Percentiles rank a stretch among this genome's conserved stretches.
Evolutionary conservation across 2,888 invertebrate species (phyloP).

Genomic region (Bedellia somnulentella): DNA sequence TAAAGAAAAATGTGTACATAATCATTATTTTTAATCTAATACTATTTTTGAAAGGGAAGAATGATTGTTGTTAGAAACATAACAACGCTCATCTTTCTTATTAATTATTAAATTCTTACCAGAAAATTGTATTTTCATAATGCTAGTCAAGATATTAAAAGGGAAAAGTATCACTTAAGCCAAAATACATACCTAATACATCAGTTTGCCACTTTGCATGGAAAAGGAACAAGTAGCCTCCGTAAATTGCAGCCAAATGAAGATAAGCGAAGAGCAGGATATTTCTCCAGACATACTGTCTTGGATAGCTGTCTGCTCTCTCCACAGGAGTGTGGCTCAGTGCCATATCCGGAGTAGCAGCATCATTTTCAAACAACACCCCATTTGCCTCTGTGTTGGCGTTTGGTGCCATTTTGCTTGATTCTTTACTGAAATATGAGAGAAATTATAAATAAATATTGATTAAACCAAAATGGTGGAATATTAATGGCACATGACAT

Average conservation of each 20-base stretch:
- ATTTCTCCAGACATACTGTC: slow-evolving; percentile 79
- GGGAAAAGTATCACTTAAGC: too few species aligned
- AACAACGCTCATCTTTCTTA: too few species aligned
- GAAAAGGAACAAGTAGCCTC: slow-evolving; percentile 70
- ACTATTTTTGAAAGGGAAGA: too few species aligned
- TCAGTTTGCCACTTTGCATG: slow-evolving; percentile 75
- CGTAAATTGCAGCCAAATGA: slow-evolving; percentile 75
- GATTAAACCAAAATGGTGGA: too few species aligned
- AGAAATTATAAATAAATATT: slow-evolving; percentile 2
- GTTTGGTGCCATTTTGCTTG: slow-evolving; percentile 42
- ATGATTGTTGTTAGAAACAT: too few species aligned
- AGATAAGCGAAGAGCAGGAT: slow-evolving; percentile 76
- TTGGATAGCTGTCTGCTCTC: slow-evolving; percentile 57
- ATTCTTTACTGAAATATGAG: slow-evolving; percentile 14
- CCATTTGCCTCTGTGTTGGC: slow-evolving; percentile 35
- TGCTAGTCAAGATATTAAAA: too few species aligned
- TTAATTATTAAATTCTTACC: too few species aligned
- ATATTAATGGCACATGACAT: too few species aligned
- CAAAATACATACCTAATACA: slow-evolving; percentile 71
- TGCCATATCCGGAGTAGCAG: slow-evolving; percentile 44
- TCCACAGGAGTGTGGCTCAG: slow-evolving; percentile 32
- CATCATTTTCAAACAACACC: slow-evolving; percentile 48
- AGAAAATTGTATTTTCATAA: too few species aligned
- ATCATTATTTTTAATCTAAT: too few species aligned
- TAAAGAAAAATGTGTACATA: too few species aligned